A percentile compares a stretch with the other conserved stretches of the same genome.
Evolutionary conservation across 2,888 invertebrate genomes (phyloP).

Genomic region (Mimumesa dahlbomi): DNA sequence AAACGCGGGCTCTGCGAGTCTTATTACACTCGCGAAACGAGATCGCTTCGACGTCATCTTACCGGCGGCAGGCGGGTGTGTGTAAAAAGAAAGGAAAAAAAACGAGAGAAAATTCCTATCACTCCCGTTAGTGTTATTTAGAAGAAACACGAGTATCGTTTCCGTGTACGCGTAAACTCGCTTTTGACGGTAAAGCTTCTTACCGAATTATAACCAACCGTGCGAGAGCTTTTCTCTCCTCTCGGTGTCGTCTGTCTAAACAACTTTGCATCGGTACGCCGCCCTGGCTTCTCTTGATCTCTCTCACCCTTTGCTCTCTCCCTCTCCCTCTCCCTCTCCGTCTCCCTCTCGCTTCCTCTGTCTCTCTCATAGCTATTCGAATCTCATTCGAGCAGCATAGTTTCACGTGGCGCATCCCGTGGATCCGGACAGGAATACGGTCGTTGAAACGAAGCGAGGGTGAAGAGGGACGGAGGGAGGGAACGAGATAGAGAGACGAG

Average conservation of each 20-base stretch:
- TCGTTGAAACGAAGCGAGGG: constrained; percentile 26
- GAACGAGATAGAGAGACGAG: constrained; percentile 4
- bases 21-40: neutral
- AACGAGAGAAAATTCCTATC: no score
- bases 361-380: constrained; percentile 48
- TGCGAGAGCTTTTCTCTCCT: constrained; percentile 36
- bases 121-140: neutral
- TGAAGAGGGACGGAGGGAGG: neutral
- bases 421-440: constrained; percentile 32
- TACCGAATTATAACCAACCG: constrained; percentile 50
- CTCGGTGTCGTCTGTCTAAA: constrained; percentile 66
- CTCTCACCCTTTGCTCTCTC: neutral
- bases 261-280: constrained; percentile 66
- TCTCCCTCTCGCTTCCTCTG: neutral
- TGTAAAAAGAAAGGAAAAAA: no score
- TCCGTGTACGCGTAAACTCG: constrained; percentile 5
- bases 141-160: neutral
- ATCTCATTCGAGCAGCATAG: constrained; percentile 73
- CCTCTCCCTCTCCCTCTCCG: neutral
- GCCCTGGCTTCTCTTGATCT: constrained; percentile 31
- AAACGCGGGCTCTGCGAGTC: no score
- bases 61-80: no score
- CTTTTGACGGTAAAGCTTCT: constrained; percentile 45
- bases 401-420: constrained; percentile 58
- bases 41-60: no score